Conservation (phyloP, 2,797 vertebrate genomes). For the Trichosurus vulpecula region DNA sequence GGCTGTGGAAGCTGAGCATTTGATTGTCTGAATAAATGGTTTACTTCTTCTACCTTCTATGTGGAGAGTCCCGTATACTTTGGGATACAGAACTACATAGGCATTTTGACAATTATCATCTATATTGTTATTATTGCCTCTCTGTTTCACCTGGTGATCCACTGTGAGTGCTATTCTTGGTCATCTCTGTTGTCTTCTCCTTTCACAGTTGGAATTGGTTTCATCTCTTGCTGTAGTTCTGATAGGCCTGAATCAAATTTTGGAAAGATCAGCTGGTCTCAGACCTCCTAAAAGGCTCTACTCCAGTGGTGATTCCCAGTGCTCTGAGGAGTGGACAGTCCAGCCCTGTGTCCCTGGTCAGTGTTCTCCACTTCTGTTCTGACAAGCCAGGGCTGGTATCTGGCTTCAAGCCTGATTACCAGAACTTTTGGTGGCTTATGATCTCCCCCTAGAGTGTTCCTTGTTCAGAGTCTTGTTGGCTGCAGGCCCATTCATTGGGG, state of each 20-base stretch:
- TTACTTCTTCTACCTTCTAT: no score
- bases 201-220: neutral
- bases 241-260: neutral
- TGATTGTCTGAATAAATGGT: no score
- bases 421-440: neutral
- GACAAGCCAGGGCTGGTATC: neutral
- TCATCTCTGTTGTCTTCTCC: neutral
- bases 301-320: neutral
- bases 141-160: no score
- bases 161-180: no score
- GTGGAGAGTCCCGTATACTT: no score
- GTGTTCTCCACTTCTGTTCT: neutral
- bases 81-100: no score
- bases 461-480: neutral
- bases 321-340: neutral
- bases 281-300: neutral
- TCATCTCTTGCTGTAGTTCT: neutral
- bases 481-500: neutral
- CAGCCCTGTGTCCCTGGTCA: neutral
- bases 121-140: no score
- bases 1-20: no score
- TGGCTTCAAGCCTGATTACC: neutral
- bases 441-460: neutral
- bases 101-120: no score
- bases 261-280: neutral